Evolutionary conservation across 2,888 invertebrate genomes (phyloP).

Genomic region (Aleiodes alternator): DNA sequence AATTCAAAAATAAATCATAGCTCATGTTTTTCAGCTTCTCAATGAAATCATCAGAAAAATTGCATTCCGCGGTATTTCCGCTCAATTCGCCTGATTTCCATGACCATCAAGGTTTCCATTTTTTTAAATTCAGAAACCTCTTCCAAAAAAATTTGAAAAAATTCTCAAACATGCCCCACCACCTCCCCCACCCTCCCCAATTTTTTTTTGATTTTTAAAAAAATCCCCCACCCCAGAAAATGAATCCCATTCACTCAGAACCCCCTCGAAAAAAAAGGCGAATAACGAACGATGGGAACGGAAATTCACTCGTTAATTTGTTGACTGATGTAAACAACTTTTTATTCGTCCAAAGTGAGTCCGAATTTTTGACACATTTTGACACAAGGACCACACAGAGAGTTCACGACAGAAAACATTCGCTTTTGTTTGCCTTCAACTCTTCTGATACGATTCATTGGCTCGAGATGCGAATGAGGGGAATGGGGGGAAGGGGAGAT

Average conservation of each 20-base stretch:
- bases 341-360: slow-evolving; percentile 53
- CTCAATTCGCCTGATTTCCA: too few relatives aligned
- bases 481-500: slow-evolving; percentile 27
- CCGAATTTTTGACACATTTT: slow-evolving; percentile 75
- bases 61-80: too few relatives aligned
- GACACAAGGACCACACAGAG: slow-evolving; percentile 74
- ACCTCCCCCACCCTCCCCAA: neutral
- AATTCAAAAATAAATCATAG: too few relatives aligned
- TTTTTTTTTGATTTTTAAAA: neutral
- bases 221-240: too few relatives aligned
- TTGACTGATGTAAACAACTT: slow-evolving; percentile 61
- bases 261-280: too few relatives aligned
- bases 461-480: slow-evolving; percentile 15
- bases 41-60: too few relatives aligned
- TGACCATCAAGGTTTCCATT: too few relatives aligned
- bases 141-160: neutral
- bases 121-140: too few relatives aligned
- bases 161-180: neutral
- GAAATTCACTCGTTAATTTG: slow-evolving; percentile 65
- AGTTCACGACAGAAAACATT: slow-evolving; percentile 68
- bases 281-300: too few relatives aligned
- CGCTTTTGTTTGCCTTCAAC: slow-evolving; percentile 51
- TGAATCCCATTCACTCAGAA: too few relatives aligned
- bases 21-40: too few relatives aligned
- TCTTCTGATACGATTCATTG: slow-evolving; percentile 33